phyloP scores from a whole-genome alignment of 2,113 vertebrate species.

The Edolisoma coerulescens region DNA sequence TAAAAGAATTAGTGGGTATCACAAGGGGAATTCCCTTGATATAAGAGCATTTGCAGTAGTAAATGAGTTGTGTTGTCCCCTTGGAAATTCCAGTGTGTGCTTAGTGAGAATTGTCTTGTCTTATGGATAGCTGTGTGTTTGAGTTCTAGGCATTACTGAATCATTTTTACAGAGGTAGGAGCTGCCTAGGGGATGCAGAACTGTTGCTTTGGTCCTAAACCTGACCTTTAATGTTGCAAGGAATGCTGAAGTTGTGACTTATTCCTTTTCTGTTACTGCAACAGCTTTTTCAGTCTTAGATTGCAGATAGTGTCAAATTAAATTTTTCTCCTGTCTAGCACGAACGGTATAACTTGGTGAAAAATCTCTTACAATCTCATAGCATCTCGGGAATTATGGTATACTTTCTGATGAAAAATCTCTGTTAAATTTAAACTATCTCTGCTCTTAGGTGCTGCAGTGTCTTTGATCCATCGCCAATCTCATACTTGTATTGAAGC shows the following conservation, averaged over 20 bases:
- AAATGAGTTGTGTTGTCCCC: neutral
- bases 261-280: neutral
- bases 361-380: neutral
- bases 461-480: neutral
- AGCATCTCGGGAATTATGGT: neutral
- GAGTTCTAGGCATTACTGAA: neutral
- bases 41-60: neutral
- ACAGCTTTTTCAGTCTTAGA: neutral
- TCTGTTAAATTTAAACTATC: neutral
- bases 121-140: neutral
- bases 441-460: neutral
- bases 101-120: neutral
- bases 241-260: neutral
- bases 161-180: neutral
- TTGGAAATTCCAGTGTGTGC: neutral
- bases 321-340: neutral
- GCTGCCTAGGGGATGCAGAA: neutral
- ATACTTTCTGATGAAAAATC: conserved; percentile 10
- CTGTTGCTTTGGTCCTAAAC: neutral
- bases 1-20: neutral
- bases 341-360: neutral
- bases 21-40: neutral
- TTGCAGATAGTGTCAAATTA: neutral
- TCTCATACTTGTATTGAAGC: neutral
- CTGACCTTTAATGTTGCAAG: neutral